Base-by-base conservation (phyloP, 2,113 vertebrate genomes). In the Rhinogobius similis region DNA sequence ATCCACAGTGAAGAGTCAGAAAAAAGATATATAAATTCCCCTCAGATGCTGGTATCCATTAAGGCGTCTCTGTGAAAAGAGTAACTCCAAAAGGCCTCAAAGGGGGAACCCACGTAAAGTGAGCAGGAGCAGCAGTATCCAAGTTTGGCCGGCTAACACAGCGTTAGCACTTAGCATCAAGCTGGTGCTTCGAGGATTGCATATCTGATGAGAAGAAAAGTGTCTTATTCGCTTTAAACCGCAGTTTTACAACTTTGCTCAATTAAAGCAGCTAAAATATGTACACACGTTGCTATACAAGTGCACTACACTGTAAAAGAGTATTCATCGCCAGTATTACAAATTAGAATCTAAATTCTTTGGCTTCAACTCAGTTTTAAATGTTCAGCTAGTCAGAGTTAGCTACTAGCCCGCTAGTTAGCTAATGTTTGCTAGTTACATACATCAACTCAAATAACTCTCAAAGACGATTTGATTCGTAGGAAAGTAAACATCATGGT, bases 391-490 rank as follows among this genome's bases (percentile, higher is more conserved):
- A 82, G 76, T 79, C 43, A 56, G n/a, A 23, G 75, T 79, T 75
- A 85, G 86, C 86, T 67, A 73, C 84, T 87, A 87, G 82, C 87
- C 78, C 41, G 89, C 87, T 91, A 89, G 79, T 29, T 71, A 62
- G 87, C 87, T 78, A 86, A 90, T 41, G 65, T 62, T 79, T 44
- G 82, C 83, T 82, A 68, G 72, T 82, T 85, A 62, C 11, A 43
- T 65, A 55, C 13, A 72, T 27, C 32, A 77, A 87, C 59, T 71
- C 63, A 65, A 23, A 27, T 53, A 73, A 38, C 58, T 21, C n/a
- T 24, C 63, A 62, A 71, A 62, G 3, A 8, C 53, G 13, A 23
- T 65, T 10, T 18, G 2, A 39, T 63, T 21, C 5, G 14, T 69
- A 76, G 39, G 70, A 76, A 77, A 77, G 68, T 73, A 67, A 12